A percentile compares a stretch with the other conserved stretches of the same genome.
Conservation (phyloP, 2,888 invertebrate species). For the Metellina segmentata region DNA sequence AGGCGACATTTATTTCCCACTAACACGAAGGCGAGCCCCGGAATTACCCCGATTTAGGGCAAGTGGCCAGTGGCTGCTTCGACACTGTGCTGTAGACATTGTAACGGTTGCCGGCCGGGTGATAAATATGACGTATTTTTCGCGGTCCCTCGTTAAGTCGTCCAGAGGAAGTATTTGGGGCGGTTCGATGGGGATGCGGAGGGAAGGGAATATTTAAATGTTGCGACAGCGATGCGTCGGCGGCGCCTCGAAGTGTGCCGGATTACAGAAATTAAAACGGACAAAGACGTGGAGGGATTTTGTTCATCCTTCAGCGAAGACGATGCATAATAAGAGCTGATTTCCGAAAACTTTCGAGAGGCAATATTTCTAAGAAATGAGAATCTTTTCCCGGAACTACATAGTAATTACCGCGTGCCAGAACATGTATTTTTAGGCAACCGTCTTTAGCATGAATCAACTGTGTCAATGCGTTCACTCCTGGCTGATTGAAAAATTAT, state of each 20-base stretch:
- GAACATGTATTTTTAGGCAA: too few species aligned
- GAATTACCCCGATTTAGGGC: constrained; percentile 21
- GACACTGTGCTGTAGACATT: background rate
- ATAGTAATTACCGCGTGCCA: too few species aligned
- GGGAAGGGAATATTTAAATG: background rate
- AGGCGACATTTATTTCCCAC: constrained; percentile 52
- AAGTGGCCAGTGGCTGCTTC: background rate
- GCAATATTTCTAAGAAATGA: too few species aligned
- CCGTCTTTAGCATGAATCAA: too few species aligned
- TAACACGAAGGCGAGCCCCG: constrained; percentile 9
- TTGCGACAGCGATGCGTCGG: background rate
- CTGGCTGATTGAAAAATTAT: too few species aligned
- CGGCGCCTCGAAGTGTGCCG: background rate
- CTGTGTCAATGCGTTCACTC: too few species aligned
- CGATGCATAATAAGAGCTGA: background rate
- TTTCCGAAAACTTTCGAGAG: background rate
- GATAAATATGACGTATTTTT: constrained; percentile 46
- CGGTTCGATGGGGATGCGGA: background rate
- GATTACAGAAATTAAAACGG: background rate
- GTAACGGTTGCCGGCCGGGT: background rate
- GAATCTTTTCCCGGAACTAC: too few species aligned
- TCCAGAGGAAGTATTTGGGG: background rate
- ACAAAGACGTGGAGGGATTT: background rate
- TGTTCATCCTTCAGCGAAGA: background rate
- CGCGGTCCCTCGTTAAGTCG: constrained; percentile 1